phyloP scores from a whole-genome alignment of 64 coral and sea anemone genomes.

The Stylophora pistillata region DNA sequence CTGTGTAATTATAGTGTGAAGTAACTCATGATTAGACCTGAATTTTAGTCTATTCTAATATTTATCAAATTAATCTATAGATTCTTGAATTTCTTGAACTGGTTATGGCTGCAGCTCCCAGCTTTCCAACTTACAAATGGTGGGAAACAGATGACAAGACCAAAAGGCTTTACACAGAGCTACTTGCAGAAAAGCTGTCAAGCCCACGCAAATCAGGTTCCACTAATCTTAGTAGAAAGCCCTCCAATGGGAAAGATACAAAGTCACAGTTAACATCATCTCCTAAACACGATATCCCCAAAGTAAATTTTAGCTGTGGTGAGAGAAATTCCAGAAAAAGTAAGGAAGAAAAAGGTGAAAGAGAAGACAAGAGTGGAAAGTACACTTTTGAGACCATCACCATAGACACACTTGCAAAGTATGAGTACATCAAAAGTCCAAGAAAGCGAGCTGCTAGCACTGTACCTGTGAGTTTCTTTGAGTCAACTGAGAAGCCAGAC shows the following conservation, averaged over 20 bases:
- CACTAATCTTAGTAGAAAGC: conserved; percentile 36
- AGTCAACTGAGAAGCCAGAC: not conserved
- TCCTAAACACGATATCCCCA: not conserved
- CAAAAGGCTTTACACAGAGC: conserved; percentile 87
- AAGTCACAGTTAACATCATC: conserved; percentile 11
- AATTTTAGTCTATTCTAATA: not conserved
- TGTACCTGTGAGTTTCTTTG: conserved; percentile 37
- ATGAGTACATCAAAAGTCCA: conserved; percentile 95
- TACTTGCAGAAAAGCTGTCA: conserved; percentile 77
- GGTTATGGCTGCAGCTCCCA: conserved; percentile 48
- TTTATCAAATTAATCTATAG: not conserved
- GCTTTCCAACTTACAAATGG: conserved; percentile 85
- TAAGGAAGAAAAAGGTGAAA: conserved; percentile 8
- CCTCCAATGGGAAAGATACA: conserved; percentile 35
- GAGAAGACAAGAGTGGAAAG: conserved; percentile 31
- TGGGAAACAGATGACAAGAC: conserved; percentile 96
- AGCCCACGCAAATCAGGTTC: conserved; percentile 58
- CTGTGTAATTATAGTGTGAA: too few relatives aligned
- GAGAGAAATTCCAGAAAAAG: conserved; percentile 1
- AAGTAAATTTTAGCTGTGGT: not conserved
- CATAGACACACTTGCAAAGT: conserved; percentile 90
- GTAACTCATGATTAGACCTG: not conserved
- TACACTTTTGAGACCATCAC: conserved; percentile 94
- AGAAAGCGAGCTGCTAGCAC: conserved; percentile 42
- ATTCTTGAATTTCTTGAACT: not conserved